Base-by-base conservation (phyloP, 2,888 invertebrate species). In the Xylophagus ater region DNA sequence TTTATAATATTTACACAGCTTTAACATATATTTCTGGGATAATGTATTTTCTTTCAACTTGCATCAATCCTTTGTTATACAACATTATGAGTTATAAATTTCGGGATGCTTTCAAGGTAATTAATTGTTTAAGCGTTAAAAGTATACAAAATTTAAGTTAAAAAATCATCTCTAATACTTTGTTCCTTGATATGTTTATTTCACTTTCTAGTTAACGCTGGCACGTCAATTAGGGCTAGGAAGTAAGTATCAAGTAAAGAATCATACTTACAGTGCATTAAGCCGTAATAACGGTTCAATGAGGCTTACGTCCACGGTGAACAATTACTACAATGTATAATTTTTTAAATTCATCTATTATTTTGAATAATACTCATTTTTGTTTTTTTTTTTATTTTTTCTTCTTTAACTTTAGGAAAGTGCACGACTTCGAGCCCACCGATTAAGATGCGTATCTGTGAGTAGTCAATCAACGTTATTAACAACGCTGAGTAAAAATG, bases 81-180 rank as follows among this genome's bases (percentile, higher is more conserved):
- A 83, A 87, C 61, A 83, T 87, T 44, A 86, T 90, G 87, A 88
- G 87, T 1, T 76, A 83, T 57, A 87, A 88, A 58, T 90, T 89
- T 57, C 71, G 88, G 35, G 81, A 81, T 43, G 89, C 89, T 33
- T 89, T 90, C 65, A 84, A 81, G 78, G 86, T 84, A 67, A 35
- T 51, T 46, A 23, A 26, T 9, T 29, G 3, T 25, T 33, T 17
- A 24, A 34, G 7, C 4, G 26, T 6, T 26, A n/a, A 26, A 26
- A 26, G 13, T 26, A 12, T 13, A 26, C 13, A n/a, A 9, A n/a
- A 26, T 10, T 6, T 26, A 26, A 26, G 26, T 13, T 6, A 6
- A 26, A 26, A 5, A 6, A 6, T 26, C n/a, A 12, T 26, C n/a
- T 26, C 26, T 12, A 12, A 5, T 26, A n/a, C 26, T 13, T 13